Evolutionary conservation across 2,888 invertebrate genomes (phyloP).

Genomic region (Dromius quadrimaculatus): DNA sequence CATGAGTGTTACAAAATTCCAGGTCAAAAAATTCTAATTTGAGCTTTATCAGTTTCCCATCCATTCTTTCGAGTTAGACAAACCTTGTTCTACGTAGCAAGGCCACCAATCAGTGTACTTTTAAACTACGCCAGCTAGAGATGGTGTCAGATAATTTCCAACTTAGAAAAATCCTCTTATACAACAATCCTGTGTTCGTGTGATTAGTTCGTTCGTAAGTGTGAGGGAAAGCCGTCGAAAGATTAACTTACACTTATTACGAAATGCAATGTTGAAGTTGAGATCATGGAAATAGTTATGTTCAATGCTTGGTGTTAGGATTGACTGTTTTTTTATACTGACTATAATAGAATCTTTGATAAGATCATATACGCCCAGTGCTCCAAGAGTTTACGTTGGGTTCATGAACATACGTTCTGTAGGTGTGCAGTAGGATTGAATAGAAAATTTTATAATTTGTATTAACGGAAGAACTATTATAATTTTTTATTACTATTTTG

Average conservation of each 20-base stretch:
- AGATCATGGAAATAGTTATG: slow-evolving; percentile 1
- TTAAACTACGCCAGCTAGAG: slow-evolving; percentile 31
- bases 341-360: slow-evolving; percentile 22
- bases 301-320: slow-evolving; percentile 24
- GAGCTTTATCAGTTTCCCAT: slow-evolving; percentile 31
- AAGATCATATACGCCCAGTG: slow-evolving; percentile 35
- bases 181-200: slow-evolving; percentile 22
- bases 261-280: background rate
- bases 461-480: background rate
- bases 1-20: slow-evolving; percentile 6
- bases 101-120: slow-evolving; percentile 38
- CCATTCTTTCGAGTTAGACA: slow-evolving; percentile 15
- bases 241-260: too few relatives aligned
- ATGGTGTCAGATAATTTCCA: slow-evolving; percentile 46
- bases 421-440: slow-evolving; percentile 4
- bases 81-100: slow-evolving; percentile 22
- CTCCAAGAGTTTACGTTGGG: too few relatives aligned
- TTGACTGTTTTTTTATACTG: slow-evolving; percentile 33
- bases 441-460: slow-evolving; percentile 4
- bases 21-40: slow-evolving; percentile 29
- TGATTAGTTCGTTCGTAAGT: slow-evolving; percentile 43
- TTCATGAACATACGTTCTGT: slow-evolving; percentile 21
- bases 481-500: too few relatives aligned
- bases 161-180: slow-evolving; percentile 44
- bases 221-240: slow-evolving; percentile 33